Evolutionary conservation across 2,888 invertebrate genomes (phyloP).

Genomic region (Andricus curvator): DNA sequence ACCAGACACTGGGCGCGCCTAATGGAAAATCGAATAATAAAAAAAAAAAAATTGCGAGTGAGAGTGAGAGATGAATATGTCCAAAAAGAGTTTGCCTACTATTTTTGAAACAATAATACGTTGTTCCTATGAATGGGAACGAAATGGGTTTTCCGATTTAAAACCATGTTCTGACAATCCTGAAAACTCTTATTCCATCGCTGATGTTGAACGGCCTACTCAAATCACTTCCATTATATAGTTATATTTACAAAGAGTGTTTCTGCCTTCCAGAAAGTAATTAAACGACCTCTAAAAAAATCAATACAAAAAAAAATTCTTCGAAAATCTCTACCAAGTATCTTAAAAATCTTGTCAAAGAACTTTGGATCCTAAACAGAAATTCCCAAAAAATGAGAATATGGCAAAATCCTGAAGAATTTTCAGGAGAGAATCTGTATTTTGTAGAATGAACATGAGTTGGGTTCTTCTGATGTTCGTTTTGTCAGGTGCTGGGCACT

Average conservation of each 20-base stretch:
- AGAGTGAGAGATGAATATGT: conserved; percentile 41
- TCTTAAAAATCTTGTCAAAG: not conserved
- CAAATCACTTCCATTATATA: not conserved
- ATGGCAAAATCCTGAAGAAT: not conserved
- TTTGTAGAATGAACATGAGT: not conserved
- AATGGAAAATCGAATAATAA: conserved; percentile 21
- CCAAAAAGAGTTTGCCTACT: not conserved
- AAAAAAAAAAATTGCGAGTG: conserved; percentile 12
- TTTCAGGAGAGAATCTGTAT: not conserved
- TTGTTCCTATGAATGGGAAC: not conserved
- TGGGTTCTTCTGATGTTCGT: not conserved
- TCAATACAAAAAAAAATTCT: not conserved
- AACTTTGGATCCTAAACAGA: not conserved
- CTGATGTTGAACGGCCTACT: conserved; percentile 3
- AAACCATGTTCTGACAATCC: not conserved
- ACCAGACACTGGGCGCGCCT: conserved; percentile 48
- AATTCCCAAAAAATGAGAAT: not conserved
- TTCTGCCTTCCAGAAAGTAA: conserved; percentile 1
- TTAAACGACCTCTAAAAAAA: not conserved
- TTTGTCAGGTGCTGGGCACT: conserved; percentile 8
- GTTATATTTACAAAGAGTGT: not conserved
- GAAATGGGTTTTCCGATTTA: not conserved
- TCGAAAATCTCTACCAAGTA: not conserved
- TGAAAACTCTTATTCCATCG: not conserved
- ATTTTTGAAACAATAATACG: not conserved